Evolutionary conservation across 2,797 vertebrate species (phyloP).

Genomic region (Chrysocyon brachyurus): DNA sequence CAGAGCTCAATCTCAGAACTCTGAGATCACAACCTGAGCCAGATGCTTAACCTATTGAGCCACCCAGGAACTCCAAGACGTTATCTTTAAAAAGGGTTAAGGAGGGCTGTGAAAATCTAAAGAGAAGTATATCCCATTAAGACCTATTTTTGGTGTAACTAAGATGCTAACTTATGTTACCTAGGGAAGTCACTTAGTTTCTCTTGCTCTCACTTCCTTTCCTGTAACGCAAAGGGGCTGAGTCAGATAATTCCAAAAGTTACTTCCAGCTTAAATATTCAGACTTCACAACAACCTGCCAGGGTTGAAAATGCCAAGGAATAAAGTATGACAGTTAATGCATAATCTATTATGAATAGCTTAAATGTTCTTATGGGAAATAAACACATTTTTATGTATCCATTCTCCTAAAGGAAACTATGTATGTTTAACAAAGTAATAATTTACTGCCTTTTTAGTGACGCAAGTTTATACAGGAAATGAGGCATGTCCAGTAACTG

Average conservation of each 20-base stretch:
- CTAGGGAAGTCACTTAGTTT: not conserved
- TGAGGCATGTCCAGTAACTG: slow-evolving; percentile 47
- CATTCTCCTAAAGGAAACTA: slow-evolving; percentile 53
- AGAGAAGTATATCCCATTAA: not conserved
- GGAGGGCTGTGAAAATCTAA: not conserved
- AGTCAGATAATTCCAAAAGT: not conserved
- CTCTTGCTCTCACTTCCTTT: not conserved
- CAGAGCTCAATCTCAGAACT: not conserved
- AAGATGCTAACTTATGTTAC: not conserved
- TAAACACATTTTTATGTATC: slow-evolving; percentile 50
- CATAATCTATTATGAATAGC: not conserved
- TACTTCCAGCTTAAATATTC: slow-evolving; percentile 53
- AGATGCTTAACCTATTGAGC: not conserved
- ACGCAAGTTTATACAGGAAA: slow-evolving; percentile 66
- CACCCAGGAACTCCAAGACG: not conserved
- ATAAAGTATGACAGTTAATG: not conserved
- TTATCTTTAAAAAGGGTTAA: not conserved
- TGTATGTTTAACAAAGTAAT: slow-evolving; percentile 49
- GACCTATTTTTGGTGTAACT: not conserved
- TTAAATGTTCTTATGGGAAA: slow-evolving; percentile 7
- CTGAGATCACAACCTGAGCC: not conserved
- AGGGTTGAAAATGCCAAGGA: slow-evolving; percentile 37
- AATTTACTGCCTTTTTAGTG: slow-evolving; percentile 57
- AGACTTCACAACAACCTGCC: slow-evolving; percentile 56
- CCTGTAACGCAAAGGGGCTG: not conserved